phyloP scores from a whole-genome alignment of 2,888 invertebrate genomes.

The Mesorhabditis sp. region DNA sequence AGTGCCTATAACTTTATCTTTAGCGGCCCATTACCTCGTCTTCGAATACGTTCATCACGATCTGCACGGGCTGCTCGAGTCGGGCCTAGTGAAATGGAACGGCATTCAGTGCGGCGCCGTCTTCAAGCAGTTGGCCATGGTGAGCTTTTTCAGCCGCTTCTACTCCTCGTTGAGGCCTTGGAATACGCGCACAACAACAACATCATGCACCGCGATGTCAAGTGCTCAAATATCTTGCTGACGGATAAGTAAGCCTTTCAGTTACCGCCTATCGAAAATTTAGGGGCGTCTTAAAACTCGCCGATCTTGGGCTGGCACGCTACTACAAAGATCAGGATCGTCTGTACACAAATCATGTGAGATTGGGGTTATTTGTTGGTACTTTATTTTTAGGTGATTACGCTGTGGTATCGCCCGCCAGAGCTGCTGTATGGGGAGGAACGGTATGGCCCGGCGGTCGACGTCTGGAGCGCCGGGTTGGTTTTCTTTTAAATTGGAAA shows the following conservation, averaged over 20 bases:
- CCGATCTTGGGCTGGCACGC: conserved; percentile 94
- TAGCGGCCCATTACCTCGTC: conserved; percentile 95
- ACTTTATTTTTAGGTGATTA: conserved; percentile 69
- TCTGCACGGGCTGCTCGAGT: conserved; percentile 93
- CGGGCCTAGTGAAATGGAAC: conserved; percentile 90
- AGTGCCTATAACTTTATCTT: conserved; percentile 16
- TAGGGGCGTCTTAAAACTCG: conserved; percentile 95
- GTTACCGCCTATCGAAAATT: conserved; percentile 22
- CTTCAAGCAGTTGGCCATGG: conserved; percentile 81
- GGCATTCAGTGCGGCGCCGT: conserved; percentile 93
- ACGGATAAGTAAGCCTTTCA: conserved; percentile 79
- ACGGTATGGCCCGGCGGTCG: conserved; percentile 91
- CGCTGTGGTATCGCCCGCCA: conserved; percentile 94
- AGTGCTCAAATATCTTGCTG: conserved; percentile 97
- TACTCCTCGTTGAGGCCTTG: conserved; percentile 71
- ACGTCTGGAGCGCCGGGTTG: conserved; percentile 95
- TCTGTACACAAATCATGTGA: conserved; percentile 92
- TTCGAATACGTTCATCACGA: conserved; percentile 99
- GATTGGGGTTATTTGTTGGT: neutral
- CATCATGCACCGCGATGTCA: conserved; percentile 95
- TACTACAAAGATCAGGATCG: conserved; percentile 87
- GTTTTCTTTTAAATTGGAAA: neutral
- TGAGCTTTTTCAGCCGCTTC: neutral
- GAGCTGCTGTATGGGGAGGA: conserved; percentile 94
- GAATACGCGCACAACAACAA: conserved; percentile 96